Percentiles rank a stretch among this genome's conserved stretches.
These are phyloP conservation scores for Puma concolor DNA, from an alignment of 2,113 vertebrate species.

Conservation along the genomic window DNA sequence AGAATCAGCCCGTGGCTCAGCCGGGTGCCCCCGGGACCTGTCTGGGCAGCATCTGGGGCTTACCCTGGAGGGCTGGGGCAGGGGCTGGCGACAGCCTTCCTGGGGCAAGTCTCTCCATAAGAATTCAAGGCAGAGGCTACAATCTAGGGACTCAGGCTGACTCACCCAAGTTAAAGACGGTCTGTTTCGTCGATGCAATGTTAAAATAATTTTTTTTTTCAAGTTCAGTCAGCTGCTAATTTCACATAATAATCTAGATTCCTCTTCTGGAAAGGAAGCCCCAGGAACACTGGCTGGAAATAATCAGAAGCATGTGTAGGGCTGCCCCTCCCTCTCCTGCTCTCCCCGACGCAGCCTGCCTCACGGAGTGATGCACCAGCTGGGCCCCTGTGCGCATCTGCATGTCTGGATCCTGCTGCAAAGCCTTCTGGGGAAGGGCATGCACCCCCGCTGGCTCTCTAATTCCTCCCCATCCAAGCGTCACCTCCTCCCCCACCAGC, in stretches of 20 bases:
- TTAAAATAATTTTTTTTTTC: background rate
- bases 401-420: background rate
- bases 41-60: background rate
- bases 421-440: background rate
- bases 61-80: background rate
- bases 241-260: background rate
- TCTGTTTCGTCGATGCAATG: background rate
- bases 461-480: background rate
- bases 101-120: background rate
- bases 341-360: background rate
- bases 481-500: background rate
- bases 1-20: background rate
- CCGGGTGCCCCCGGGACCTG: background rate
- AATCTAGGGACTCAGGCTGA: no score
- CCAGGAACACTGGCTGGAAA: background rate
- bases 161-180: background rate
- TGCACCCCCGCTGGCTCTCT: background rate
- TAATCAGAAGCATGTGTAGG: background rate
- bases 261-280: background rate
- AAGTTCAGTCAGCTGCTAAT: background rate
- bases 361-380: fast-evolving
- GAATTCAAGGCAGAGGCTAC: background rate
- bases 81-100: background rate
- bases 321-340: background rate
- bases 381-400: no score